Evolutionary conservation across 2,888 invertebrate genomes (phyloP).

Genomic region (Mechanitis messenoides): DNA sequence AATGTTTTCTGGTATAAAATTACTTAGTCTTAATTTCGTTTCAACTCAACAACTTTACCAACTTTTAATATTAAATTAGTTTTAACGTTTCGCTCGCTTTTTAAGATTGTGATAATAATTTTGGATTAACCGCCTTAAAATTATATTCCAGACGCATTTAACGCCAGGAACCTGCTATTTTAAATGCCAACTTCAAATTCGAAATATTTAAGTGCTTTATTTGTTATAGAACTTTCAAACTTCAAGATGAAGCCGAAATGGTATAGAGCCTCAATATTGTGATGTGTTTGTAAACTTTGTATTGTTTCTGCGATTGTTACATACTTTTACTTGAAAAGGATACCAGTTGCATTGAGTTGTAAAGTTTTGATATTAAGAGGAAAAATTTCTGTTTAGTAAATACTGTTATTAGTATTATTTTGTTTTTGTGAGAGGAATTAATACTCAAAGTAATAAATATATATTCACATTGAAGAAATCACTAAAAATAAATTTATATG

Average conservation of each 20-base stretch:
- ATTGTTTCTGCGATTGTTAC: conserved; percentile 7
- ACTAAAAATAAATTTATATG: no score
- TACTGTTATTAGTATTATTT: not conserved
- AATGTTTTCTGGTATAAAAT: conserved; percentile 6
- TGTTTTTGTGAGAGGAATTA: no score
- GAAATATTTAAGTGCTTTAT: conserved; percentile 39
- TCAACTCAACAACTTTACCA: conserved; percentile 6
- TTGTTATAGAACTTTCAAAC: conserved; percentile 38
- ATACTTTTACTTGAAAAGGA: not conserved
- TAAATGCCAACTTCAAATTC: conserved; percentile 26
- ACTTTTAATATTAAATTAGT: conserved; percentile 21
- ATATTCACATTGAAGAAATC: no score
- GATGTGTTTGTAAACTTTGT: conserved; percentile 15
- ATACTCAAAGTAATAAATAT: no score
- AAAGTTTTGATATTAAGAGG: not conserved
- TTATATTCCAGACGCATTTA: conserved; percentile 25
- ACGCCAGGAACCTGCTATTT: conserved; percentile 25
- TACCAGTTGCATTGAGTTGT: not conserved
- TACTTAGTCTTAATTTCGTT: conserved; percentile 4
- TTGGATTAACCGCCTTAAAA: conserved; percentile 23
- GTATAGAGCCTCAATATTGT: conserved; percentile 12
- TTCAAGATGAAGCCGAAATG: conserved; percentile 26
- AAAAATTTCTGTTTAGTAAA: not conserved
- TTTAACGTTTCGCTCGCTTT: conserved; percentile 17
- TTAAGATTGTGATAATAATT: conserved; percentile 22